A percentile compares a stretch with the other conserved stretches of the same genome.
These are phyloP conservation scores for Thysanoteuthis rhombus DNA, from an alignment of 2,888 invertebrate species.

Conservation along the genomic window DNA sequence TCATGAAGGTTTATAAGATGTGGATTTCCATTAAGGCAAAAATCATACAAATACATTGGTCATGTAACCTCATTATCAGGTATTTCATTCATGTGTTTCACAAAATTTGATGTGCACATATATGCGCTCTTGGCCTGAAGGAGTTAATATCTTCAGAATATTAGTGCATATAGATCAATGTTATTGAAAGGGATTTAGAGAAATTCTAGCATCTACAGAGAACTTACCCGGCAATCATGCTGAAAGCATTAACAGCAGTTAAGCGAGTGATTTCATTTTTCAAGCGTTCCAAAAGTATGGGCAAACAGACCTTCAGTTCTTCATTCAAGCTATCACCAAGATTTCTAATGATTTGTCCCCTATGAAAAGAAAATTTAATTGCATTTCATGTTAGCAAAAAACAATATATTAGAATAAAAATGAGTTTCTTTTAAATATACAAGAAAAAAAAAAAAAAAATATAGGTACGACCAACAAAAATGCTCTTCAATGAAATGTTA, in stretches of 20 bases:
- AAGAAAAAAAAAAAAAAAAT: not conserved
- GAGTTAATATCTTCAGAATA: no score
- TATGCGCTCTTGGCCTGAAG: no score
- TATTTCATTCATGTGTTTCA: no score
- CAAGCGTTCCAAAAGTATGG: conserved; percentile 92
- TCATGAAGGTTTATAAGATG: no score
- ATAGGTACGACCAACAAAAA: no score
- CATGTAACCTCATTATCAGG: no score
- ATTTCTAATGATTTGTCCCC: conserved; percentile 89
- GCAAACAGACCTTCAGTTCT: conserved; percentile 85
- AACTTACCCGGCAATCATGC: conserved; percentile 83
- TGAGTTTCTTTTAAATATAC: not conserved
- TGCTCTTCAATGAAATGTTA: no score
- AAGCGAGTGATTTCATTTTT: conserved; percentile 96
- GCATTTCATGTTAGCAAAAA: conserved; percentile 25
- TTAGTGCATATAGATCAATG: no score
- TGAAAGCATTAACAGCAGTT: conserved; percentile 94
- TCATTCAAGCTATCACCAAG: conserved; percentile 84
- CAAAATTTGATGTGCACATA: no score
- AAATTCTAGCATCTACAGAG: not conserved
- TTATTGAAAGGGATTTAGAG: no score
- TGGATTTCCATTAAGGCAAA: no score
- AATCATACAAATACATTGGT: no score
- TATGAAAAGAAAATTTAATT: conserved; percentile 41
- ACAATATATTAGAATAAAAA: conserved; percentile 1